Evolutionary conservation across 2,888 invertebrate species (phyloP).

Genomic region (Sesia apiformis): DNA sequence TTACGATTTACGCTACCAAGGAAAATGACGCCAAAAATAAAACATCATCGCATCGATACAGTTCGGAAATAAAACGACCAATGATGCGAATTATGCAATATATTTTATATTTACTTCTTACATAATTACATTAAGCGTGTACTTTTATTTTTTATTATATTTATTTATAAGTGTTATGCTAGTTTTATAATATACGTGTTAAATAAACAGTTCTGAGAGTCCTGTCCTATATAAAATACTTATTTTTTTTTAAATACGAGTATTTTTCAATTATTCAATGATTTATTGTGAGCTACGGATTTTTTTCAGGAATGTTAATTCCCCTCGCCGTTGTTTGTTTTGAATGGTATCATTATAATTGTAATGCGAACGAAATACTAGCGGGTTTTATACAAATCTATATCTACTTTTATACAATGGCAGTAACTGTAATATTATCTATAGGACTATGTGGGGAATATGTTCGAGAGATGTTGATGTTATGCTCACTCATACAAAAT

Average conservation of each 20-base stretch:
- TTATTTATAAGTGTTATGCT: neutral
- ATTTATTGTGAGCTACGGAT: conserved; percentile 3
- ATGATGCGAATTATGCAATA: neutral
- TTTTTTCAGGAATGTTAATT: conserved; percentile 35
- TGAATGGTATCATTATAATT: conserved; percentile 42
- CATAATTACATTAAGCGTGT: neutral
- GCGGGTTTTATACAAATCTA: conserved; percentile 15
- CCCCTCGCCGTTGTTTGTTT: conserved; percentile 23
- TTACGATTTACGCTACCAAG: conserved; percentile 17
- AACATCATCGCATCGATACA: conserved; percentile 27
- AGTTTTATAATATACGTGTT: neutral
- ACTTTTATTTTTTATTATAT: neutral
- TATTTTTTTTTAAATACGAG: conserved; percentile 3
- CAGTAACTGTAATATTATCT: conserved; percentile 16
- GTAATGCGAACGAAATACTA: conserved; percentile 31
- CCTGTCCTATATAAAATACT: conserved; percentile 1
- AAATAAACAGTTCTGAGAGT: conserved; percentile 6
- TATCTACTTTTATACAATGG: conserved; percentile 13
- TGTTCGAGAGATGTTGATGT: conserved; percentile 31
- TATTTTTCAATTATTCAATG: conserved; percentile 5
- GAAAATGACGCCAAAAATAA: conserved; percentile 31
- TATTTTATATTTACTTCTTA: neutral
- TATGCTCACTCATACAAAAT: conserved; percentile 46
- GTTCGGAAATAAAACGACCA: neutral
- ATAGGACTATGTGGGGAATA: conserved; percentile 26